Conservation (phyloP, 2,797 vertebrate genomes). For the Nothura maculosa region DNA sequence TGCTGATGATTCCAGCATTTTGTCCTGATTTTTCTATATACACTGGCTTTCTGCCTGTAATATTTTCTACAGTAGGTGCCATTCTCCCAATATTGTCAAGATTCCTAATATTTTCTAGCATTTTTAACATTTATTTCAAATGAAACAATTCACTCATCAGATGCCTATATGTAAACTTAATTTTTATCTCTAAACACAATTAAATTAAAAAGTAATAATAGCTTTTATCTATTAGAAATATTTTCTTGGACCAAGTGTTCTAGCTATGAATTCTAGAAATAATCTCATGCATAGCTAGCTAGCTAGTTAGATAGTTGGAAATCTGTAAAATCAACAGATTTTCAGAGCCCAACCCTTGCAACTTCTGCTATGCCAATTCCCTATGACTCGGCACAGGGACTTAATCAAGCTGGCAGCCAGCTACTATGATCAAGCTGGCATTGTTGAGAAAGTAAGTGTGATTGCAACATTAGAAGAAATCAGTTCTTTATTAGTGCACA, state of each 20-base stretch:
- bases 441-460: background rate
- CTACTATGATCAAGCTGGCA: background rate
- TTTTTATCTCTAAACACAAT: background rate
- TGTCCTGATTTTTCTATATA: background rate
- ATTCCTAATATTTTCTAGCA: background rate
- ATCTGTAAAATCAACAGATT: background rate
- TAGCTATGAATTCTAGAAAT: background rate
- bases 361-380: background rate
- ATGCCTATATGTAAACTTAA: background rate
- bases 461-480: background rate
- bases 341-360: background rate
- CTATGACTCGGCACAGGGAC: no score
- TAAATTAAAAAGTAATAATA: background rate
- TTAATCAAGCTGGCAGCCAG: no score
- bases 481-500: background rate
- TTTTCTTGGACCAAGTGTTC: background rate
- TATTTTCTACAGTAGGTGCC: background rate
- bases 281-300: background rate
- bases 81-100: background rate
- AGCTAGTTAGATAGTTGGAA: no score
- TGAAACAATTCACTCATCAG: background rate
- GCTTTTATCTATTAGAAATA: background rate
- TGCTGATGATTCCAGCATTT: constrained; percentile 11
- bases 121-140: background rate
- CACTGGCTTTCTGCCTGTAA: background rate